A percentile compares a stretch with the other conserved stretches of the same genome.
Conservation (phyloP, 2,888 invertebrate species). For the Piscicola geometra region DNA sequence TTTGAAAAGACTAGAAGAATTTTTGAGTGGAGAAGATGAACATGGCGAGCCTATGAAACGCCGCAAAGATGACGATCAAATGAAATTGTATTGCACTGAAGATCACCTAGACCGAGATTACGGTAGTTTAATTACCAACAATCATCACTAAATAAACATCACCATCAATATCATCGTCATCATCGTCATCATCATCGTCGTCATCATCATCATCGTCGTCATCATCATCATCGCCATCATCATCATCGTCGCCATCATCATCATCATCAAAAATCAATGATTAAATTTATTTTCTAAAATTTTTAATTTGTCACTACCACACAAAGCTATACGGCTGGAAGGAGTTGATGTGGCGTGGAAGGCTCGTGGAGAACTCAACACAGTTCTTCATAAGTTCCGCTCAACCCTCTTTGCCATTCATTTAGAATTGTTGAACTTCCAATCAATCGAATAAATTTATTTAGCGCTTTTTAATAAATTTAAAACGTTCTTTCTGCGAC, state of each 20-base stretch:
- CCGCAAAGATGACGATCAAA: no score
- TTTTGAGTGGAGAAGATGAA: constrained; percentile 2
- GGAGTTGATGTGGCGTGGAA: constrained; percentile 4
- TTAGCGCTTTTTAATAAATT: no score
- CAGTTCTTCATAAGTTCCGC: neutral
- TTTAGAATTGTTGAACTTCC: no score
- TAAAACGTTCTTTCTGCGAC: no score
- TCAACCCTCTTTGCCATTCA: neutral
- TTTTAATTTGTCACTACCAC: neutral
- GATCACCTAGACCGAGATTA: no score
- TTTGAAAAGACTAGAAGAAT: constrained; percentile 20
- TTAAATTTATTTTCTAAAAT: no score
- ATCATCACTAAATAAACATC: no score
- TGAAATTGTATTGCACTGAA: no score
- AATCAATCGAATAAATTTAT: no score
- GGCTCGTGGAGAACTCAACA: neutral
- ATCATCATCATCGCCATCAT: constrained; percentile 33
- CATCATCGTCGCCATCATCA: constrained; percentile 31
- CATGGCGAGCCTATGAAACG: no score
- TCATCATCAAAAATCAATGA: no score
- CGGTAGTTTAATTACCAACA: no score
- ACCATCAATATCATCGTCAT: constrained; percentile 23
- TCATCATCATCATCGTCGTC: constrained; percentile 28
- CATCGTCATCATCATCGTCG: constrained; percentile 24
- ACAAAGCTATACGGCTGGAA: neutral